A percentile compares a stretch with the other conserved stretches of the same genome.
Conservation (phyloP, 2,113 vertebrate genomes). For the Pardalotus punctatus region DNA sequence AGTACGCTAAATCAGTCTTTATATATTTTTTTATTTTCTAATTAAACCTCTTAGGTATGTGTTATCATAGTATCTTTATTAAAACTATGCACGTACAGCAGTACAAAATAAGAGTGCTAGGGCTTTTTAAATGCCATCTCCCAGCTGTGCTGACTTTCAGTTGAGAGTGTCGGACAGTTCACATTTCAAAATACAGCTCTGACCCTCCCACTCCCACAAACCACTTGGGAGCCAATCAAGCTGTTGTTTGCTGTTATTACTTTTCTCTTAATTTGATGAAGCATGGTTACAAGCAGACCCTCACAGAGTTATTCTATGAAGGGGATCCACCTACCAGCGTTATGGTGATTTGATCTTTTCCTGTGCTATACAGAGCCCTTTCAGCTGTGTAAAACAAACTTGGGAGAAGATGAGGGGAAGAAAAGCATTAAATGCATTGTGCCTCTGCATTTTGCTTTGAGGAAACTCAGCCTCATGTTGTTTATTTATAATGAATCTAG, state of each 20-base stretch:
- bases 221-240: neutral
- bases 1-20: neutral
- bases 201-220: neutral
- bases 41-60: neutral
- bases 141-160: neutral
- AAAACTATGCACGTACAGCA: fast-evolving
- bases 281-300: neutral
- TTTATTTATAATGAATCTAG: neutral
- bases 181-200: neutral
- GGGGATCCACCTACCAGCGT: neutral
- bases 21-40: neutral
- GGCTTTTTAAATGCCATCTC: neutral
- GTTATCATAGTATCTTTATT: neutral
- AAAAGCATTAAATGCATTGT: neutral
- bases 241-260: neutral
- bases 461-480: neutral
- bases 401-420: neutral
- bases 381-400: neutral
- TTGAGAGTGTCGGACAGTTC: neutral
- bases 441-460: neutral
- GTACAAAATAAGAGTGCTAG: neutral
- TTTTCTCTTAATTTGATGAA: neutral
- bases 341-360: neutral
- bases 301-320: neutral
- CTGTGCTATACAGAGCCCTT: neutral